Evolutionary conservation across 2,797 vertebrate genomes (phyloP), one percentile per base, ranked within the genome.

Genomic region (Gadopsis marmoratus): DNA sequence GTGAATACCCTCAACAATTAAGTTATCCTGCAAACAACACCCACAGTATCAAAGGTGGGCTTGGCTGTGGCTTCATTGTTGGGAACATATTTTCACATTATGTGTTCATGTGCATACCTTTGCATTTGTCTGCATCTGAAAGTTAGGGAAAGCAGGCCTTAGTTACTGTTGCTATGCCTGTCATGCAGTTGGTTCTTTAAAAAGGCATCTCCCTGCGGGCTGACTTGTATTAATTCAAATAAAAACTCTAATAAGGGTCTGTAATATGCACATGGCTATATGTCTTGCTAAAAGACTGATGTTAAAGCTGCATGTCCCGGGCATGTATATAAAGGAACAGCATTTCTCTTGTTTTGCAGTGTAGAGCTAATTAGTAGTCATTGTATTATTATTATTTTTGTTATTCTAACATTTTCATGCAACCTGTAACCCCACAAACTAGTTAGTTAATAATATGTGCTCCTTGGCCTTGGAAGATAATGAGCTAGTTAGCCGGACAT

Each of bases 1-100:
- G 33, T 66, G 69, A 77, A 71, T 61, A 53, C 50, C 74, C 33
- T 48, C 45, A 67, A 51, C 66, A 74, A 73, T 70, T 85, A 21
- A 69, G 55, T 81, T 60, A 76, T 56, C 60, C 59, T 39, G 72
- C 41, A 79, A 78, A 64, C 50, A 64, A 64, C 50, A 64, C 48
- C 71, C 76, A 79, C 53, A 13, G n/a, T 39, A 77, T 78, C 29
- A 69, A 74, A 61, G 50, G 59, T 62, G 61, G 48, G 37, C 68
- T 48, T 48, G 31, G 51, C 48, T 68, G 39, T 7, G 62, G n/a
- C 19, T 54, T 62, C 0, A 79, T 78, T 79, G 70, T 7, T 48
- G 21, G 21, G 3, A 21, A 51, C 66, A 88, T 74, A 54, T 67
- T 50, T 74, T 78, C 41, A 54, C 45, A 11, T 37, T 50, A 23